A percentile compares a stretch with the other conserved stretches of the same genome.
Evolutionary conservation across 2,888 invertebrate species (phyloP).

Genomic region (Caenorhabditis sp.): DNA sequence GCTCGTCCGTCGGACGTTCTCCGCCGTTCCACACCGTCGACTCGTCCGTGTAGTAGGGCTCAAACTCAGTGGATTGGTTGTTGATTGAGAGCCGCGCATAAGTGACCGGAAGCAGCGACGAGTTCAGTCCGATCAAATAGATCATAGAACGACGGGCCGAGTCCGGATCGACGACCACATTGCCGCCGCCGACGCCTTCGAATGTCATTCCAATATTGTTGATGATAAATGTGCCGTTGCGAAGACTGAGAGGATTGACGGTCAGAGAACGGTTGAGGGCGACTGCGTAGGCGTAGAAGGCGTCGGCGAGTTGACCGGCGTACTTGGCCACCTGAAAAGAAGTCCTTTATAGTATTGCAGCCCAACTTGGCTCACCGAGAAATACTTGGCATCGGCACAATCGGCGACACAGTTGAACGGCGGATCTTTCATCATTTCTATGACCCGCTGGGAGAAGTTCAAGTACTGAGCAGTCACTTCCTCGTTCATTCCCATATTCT

Average conservation of each 20-base stretch:
- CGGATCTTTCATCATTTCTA: slow-evolving; percentile 60
- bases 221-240: slow-evolving; percentile 40
- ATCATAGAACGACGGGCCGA: slow-evolving; percentile 43
- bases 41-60: slow-evolving; percentile 14
- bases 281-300: slow-evolving; percentile 57
- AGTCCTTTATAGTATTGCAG: too few species aligned
- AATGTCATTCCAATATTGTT: slow-evolving; percentile 49
- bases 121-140: slow-evolving; percentile 50
- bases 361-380: slow-evolving; percentile 9
- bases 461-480: slow-evolving; percentile 49
- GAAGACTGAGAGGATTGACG: slow-evolving; percentile 5
- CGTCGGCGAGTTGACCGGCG: slow-evolving; percentile 55
- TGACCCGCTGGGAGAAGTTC: slow-evolving; percentile 65
- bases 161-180: slow-evolving; percentile 44
- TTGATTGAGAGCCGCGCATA: slow-evolving; percentile 44
- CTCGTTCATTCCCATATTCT: slow-evolving; percentile 53
- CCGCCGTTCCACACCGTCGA: slow-evolving; percentile 45
- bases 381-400: slow-evolving; percentile 30
- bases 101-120: slow-evolving; percentile 28
- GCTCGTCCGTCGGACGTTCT: slow-evolving; percentile 40
- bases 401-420: slow-evolving; percentile 67
- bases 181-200: slow-evolving; percentile 31
- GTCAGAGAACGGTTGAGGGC: slow-evolving; percentile 48
- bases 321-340: slow-evolving; percentile 45
- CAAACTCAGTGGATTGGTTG: slow-evolving; percentile 24